These are phyloP conservation scores for Dryoscopus gambensis DNA, from an alignment of 2,113 vertebrate species.

Conservation along the genomic window DNA sequence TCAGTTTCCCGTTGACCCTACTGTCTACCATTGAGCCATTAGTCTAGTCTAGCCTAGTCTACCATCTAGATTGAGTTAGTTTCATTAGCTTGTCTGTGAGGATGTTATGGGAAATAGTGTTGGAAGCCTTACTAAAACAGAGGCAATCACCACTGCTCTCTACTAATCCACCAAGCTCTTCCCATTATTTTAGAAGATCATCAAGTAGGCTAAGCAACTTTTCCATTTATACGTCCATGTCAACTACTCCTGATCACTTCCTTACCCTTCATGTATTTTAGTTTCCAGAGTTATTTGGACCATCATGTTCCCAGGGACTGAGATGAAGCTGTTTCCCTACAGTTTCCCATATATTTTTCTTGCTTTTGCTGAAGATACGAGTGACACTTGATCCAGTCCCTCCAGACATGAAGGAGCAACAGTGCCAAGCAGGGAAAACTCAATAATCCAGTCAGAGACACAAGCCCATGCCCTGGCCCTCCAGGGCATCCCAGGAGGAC, in stretches of 20 bases:
- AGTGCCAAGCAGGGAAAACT: neutral
- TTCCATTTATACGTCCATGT: neutral
- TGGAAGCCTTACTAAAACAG: neutral
- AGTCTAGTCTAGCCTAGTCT: neutral
- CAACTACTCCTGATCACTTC: neutral
- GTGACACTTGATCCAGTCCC: neutral
- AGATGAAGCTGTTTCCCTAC: neutral
- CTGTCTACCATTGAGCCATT: too few relatives aligned
- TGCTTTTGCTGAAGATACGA: neutral
- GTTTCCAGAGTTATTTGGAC: neutral
- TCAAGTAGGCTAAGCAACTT: neutral
- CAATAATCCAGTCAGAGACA: neutral
- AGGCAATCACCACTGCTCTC: neutral
- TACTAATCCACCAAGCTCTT: neutral
- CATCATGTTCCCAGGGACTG: neutral
- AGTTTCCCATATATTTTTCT: neutral
- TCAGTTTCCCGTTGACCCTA: neutral
- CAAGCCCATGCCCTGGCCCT: neutral
- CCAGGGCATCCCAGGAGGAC: neutral
- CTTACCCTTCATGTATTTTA: neutral
- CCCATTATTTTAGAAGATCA: accelerated
- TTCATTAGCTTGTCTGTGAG: neutral
- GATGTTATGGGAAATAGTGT: neutral
- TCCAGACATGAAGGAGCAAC: neutral
- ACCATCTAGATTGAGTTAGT: neutral